Evolutionary conservation across 2,888 invertebrate species (phyloP).

Genomic region (Graphium colonna): DNA sequence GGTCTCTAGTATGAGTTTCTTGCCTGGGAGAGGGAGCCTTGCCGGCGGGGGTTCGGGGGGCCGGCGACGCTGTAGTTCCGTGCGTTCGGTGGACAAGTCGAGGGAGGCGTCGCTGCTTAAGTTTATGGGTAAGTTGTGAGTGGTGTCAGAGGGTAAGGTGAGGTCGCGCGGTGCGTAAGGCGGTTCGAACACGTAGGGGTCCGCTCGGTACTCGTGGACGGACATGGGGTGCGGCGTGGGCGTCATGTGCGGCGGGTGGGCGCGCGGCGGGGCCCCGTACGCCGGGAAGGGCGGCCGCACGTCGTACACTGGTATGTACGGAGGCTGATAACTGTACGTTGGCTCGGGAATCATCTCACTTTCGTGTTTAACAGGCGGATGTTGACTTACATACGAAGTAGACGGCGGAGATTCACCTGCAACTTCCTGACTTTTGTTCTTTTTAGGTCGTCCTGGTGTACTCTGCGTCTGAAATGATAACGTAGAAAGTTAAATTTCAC

Average conservation of each 20-base stretch:
- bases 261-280: slow-evolving; percentile 34
- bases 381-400: slow-evolving; percentile 55
- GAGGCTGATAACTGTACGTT: slow-evolving; percentile 49
- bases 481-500: too few species aligned
- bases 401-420: slow-evolving; percentile 60
- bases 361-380: slow-evolving; percentile 56
- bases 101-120: slow-evolving; percentile 71
- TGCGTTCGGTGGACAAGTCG: slow-evolving; percentile 64
- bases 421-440: slow-evolving; percentile 59
- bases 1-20: slow-evolving; percentile 72
- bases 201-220: slow-evolving; percentile 57
- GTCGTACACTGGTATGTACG: slow-evolving; percentile 44
- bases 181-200: slow-evolving; percentile 56
- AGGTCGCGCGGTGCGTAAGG: slow-evolving; percentile 53
- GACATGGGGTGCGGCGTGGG: slow-evolving; percentile 40
- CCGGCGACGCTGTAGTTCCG: slow-evolving; percentile 62
- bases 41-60: slow-evolving; percentile 58
- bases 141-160: slow-evolving; percentile 48
- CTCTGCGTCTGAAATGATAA: slow-evolving; percentile 51
- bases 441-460: slow-evolving; percentile 68
- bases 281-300: slow-evolving; percentile 35
- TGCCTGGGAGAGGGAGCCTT: slow-evolving; percentile 67
- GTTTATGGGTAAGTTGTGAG: slow-evolving; percentile 71
- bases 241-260: slow-evolving; percentile 42
- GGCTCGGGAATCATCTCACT: slow-evolving; percentile 44